Evolutionary conservation across 2,113 vertebrate species (phyloP).

Genomic region (Peromyscus californicus): DNA sequence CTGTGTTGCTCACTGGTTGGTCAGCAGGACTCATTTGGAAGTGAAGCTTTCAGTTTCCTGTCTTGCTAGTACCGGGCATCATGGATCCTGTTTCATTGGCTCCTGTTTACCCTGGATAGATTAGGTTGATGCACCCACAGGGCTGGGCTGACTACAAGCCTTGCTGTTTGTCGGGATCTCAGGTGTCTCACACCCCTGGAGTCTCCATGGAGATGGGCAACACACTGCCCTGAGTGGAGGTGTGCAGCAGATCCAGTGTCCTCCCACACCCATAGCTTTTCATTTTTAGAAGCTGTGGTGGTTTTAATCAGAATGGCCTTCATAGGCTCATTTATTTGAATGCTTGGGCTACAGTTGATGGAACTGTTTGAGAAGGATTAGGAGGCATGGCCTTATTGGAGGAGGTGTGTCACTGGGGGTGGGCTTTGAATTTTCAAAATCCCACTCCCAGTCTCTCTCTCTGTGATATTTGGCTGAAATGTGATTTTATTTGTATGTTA

Average conservation of each 20-base stretch:
- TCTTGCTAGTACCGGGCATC: neutral
- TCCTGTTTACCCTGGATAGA: neutral
- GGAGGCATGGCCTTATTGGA: neutral
- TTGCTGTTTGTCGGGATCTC: neutral
- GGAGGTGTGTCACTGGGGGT: neutral
- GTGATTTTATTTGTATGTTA: no score
- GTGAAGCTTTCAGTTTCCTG: neutral
- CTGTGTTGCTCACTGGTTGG: neutral
- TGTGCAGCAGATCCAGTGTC: neutral
- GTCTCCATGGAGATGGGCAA: neutral
- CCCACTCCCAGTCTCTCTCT: neutral
- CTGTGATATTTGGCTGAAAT: no score
- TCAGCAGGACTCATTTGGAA: neutral
- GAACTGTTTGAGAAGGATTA: neutral
- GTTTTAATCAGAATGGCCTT: neutral
- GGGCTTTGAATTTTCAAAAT: neutral
- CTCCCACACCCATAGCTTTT: neutral
- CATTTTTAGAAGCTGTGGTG: neutral
- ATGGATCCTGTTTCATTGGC: neutral
- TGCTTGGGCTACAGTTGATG: neutral
- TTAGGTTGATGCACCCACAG: no score
- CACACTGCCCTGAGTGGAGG: neutral
- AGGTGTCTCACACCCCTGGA: neutral
- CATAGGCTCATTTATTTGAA: neutral
- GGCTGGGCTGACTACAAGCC: neutral